Conservation (phyloP, 2,888 invertebrate species). For the Apamea sordens region DNA sequence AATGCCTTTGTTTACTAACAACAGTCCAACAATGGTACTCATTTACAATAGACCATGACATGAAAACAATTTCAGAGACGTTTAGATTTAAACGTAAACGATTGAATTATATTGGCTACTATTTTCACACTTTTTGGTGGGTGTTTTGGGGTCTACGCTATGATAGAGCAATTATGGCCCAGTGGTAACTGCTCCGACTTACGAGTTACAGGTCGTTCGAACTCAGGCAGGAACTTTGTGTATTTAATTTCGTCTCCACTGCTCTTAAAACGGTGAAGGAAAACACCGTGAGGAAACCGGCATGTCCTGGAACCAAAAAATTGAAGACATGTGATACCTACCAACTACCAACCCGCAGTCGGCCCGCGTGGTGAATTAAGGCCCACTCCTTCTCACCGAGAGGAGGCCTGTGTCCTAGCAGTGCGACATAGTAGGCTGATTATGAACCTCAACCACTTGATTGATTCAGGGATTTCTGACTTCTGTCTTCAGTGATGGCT, state of each 20-base stretch:
- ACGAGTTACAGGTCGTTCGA: no score
- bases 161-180: not conserved
- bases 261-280: no score
- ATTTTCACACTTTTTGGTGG: conserved; percentile 10
- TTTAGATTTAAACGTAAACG: conserved; percentile 21
- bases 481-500: no score
- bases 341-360: no score
- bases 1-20: conserved; percentile 61
- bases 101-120: conserved; percentile 9
- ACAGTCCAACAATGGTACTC: conserved; percentile 46
- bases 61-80: conserved; percentile 54
- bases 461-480: no score
- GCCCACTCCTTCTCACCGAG: no score
- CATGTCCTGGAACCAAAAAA: not conserved
- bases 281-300: not conserved
- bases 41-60: conserved; percentile 53
- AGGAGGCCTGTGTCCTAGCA: not conserved
- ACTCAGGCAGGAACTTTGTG: not conserved
- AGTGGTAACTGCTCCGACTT: no score
- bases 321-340: not conserved
- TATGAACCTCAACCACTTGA: not conserved
- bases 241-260: not conserved
- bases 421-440: not conserved
- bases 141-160: not conserved
- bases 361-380: no score